Evolutionary conservation across 2,888 invertebrate species (phyloP), one percentile per base, ranked within the genome.

Genomic region (Papilio demoleus): DNA sequence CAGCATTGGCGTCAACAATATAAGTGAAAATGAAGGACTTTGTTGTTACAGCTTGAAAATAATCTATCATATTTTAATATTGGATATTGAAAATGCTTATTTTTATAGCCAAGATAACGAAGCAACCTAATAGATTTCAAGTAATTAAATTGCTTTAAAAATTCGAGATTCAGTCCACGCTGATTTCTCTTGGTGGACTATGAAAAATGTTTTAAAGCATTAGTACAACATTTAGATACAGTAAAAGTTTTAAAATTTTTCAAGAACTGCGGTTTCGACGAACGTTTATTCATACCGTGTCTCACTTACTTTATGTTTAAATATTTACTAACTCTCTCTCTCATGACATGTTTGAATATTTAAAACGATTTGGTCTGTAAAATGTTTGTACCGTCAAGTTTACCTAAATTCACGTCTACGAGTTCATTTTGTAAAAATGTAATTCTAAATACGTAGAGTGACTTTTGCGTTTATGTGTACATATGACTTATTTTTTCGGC

Each of bases 321-420:
- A 58, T 58, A 58, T 58, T 31, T 34, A 34, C 34, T 58, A 58
- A 58, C 3, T 58, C 34, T 11, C 2, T 24, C 56, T 31, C 31
- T 56, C 31, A 31, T 56, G 17, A 56, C 56, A 56, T 31, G 12
- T 50, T 50, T 50, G 47, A 50, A 50, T 50, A 24, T 24, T 50
- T 31, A 19, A 58, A 58, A 34, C 19, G n/a, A 19, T 58, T 58
- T 11, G 31, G 19, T 58, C 34, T 58, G 50, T 24, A 9, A 50
- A 50, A 27, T 50, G 14, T 50, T 27, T 27, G 6, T 27, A 14
- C 5, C 12, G 11, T 47, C 5, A 24, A 4, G 17, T 50, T 50
- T 24, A 47, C 22, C 1, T 22, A 9, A 5, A 50, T 12, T 50
- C 24, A 24, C 5, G 47, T 24, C 24, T 50, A 1, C 12, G 5